These are phyloP conservation scores for Heptranchias perlo DNA, from an alignment of 2,113 vertebrate species.

Conservation along the genomic window DNA sequence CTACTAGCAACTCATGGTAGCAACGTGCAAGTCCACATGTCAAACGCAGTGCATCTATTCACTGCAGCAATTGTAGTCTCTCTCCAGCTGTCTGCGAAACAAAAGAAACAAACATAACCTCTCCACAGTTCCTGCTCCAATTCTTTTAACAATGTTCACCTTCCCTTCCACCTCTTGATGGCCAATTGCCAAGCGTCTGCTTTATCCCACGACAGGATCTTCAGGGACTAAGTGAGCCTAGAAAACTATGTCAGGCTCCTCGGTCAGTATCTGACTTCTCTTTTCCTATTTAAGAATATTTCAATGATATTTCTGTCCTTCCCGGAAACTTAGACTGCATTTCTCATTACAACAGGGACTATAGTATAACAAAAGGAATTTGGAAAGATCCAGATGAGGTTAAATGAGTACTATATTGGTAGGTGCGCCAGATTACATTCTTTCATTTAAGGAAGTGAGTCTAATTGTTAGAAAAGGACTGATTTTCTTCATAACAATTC, in stretches of 20 bases:
- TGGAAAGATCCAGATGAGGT: slow-evolving; percentile 57
- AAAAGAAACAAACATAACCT: slow-evolving; percentile 62
- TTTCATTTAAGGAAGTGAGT: slow-evolving; percentile 43
- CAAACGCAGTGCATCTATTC: slow-evolving; percentile 50
- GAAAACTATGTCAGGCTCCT: slow-evolving; percentile 50
- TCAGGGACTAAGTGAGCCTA: slow-evolving; percentile 44
- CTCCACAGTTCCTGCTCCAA: slow-evolving; percentile 53
- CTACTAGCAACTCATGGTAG: slow-evolving; percentile 41
- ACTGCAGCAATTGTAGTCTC: slow-evolving; percentile 54
- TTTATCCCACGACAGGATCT: slow-evolving; percentile 48
- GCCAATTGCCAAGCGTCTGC: slow-evolving; percentile 50
- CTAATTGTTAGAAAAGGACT: neutral
- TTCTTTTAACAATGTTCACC: slow-evolving; percentile 52
- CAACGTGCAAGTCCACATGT: slow-evolving; percentile 53
- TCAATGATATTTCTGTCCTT: slow-evolving; percentile 61
- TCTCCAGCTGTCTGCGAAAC: slow-evolving; percentile 47
- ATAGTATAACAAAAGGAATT: slow-evolving; percentile 53
- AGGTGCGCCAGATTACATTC: slow-evolving; percentile 56
- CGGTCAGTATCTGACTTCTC: slow-evolving; percentile 50
- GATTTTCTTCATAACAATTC: neutral
- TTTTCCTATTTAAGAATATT: slow-evolving; percentile 56
- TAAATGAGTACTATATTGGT: slow-evolving; percentile 50
- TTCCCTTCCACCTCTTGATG: slow-evolving; percentile 53
- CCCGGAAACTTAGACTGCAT: slow-evolving; percentile 66
- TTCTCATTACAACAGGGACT: slow-evolving; percentile 69